phyloP scores from a whole-genome alignment of 2,113 vertebrate species.

The Ardeotis arabs region DNA sequence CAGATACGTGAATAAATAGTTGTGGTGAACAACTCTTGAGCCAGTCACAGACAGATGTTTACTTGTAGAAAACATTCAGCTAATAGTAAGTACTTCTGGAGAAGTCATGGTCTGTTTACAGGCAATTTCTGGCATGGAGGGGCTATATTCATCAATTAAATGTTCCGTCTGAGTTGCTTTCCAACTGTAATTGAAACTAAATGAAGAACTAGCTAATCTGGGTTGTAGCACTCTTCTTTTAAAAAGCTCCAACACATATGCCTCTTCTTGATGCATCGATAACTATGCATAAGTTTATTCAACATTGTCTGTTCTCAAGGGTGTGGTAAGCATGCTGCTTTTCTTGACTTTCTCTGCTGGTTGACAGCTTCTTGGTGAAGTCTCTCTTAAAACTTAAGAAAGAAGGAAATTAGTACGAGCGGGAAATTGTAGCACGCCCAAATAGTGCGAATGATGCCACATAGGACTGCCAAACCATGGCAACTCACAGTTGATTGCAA shows the following conservation, averaged over 20 bases:
- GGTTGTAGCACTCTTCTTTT: not conserved
- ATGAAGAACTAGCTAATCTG: not conserved
- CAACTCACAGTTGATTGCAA: not conserved
- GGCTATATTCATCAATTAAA: constrained; percentile 16
- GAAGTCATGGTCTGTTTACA: not conserved
- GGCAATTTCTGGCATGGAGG: constrained; percentile 8
- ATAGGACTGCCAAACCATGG: not conserved
- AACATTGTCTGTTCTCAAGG: not conserved
- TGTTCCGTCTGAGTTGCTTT: constrained; percentile 10
- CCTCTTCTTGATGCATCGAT: not conserved
- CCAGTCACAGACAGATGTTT: constrained; percentile 18
- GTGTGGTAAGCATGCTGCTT: not conserved
- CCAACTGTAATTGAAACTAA: constrained; percentile 19
- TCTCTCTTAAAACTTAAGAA: not conserved
- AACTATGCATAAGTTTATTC: not conserved
- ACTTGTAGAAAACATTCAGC: constrained; percentile 1
- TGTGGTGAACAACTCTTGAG: not conserved
- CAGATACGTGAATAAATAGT: not conserved
- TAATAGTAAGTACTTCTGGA: constrained; percentile 1
- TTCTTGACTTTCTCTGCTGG: not conserved
- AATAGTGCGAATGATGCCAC: not conserved
- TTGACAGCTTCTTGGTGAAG: not conserved
- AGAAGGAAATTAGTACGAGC: not conserved
- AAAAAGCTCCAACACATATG: not conserved
- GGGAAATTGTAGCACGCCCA: not conserved